These are phyloP conservation scores for Trissolcus brochymenae DNA, from an alignment of 2,888 invertebrate species.

Conservation along the genomic window DNA sequence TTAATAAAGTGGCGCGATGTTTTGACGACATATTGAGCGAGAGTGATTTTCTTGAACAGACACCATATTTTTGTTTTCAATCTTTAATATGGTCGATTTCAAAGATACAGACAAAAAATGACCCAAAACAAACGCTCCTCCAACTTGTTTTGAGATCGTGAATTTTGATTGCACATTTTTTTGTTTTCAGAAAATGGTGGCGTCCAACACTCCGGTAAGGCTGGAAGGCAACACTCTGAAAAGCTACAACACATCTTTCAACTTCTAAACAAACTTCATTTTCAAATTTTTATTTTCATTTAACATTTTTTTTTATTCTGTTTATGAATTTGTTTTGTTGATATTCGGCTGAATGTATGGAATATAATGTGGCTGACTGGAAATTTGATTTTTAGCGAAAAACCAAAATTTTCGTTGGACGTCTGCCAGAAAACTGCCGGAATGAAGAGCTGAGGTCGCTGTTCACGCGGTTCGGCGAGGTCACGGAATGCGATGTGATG, in stretches of 20 bases:
- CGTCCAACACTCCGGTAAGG: constrained; percentile 74
- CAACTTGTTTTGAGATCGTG: background rate
- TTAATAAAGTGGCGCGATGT: constrained; percentile 37
- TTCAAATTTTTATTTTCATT: no score
- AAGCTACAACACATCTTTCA: background rate
- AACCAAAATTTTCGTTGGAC: constrained; percentile 95
- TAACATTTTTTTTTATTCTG: no score
- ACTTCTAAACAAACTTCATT: no score
- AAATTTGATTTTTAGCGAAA: constrained; percentile 78
- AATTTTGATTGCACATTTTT: constrained; percentile 29
- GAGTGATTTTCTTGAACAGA: constrained; percentile 52
- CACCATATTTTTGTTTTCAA: constrained; percentile 48
- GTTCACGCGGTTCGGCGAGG: constrained; percentile 91
- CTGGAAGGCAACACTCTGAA: background rate
- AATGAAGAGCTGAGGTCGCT: constrained; percentile 88
- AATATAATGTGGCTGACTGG: background rate
- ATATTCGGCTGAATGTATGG: no score
- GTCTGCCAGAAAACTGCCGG: constrained; percentile 90
- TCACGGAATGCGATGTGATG: constrained; percentile 95
- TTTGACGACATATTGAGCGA: constrained; percentile 36
- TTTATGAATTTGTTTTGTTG: no score
- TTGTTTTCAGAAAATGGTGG: constrained; percentile 74
- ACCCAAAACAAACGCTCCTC: background rate
- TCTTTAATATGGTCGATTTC: constrained; percentile 40
- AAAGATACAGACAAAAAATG: constrained; percentile 30